Evolutionary conservation across 2,888 invertebrate genomes (phyloP).

Genomic region (Parnassius mnemosyne): DNA sequence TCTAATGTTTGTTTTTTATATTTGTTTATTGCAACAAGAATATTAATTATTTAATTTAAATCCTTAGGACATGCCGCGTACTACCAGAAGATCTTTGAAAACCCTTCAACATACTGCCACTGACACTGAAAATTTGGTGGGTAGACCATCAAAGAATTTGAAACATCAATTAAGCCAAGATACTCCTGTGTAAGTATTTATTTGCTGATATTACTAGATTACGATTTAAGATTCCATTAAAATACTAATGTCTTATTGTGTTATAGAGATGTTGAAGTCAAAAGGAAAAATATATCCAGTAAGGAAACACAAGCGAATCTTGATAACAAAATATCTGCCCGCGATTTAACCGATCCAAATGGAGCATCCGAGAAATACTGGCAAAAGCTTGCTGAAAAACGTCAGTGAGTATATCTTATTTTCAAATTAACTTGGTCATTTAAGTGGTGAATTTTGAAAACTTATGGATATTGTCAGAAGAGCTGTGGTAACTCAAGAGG

Average conservation of each 20-base stretch:
- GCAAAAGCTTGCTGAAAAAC: slow-evolving; percentile 87
- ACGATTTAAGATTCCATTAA: neutral
- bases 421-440: no score
- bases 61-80: slow-evolving; percentile 79
- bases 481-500: no score
- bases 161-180: slow-evolving; percentile 77
- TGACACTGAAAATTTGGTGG: slow-evolving; percentile 88
- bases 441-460: no score
- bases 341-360: slow-evolving; percentile 85
- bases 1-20: neutral
- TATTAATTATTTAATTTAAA: neutral
- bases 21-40: slow-evolving; percentile 1
- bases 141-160: slow-evolving; percentile 77
- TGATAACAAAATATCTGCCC: slow-evolving; percentile 79
- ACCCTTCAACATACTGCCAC: slow-evolving; percentile 85
- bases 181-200: slow-evolving; percentile 64
- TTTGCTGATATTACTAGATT: neutral
- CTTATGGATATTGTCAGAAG: no score
- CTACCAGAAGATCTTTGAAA: slow-evolving; percentile 85
- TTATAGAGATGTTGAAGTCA: slow-evolving; percentile 66
- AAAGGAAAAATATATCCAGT: slow-evolving; percentile 74
- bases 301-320: slow-evolving; percentile 83
- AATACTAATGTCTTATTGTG: neutral
- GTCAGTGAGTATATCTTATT: slow-evolving; percentile 68
- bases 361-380: slow-evolving; percentile 88